Conservation (phyloP, 2,113 vertebrate species). For the Dipodomys spectabilis region DNA sequence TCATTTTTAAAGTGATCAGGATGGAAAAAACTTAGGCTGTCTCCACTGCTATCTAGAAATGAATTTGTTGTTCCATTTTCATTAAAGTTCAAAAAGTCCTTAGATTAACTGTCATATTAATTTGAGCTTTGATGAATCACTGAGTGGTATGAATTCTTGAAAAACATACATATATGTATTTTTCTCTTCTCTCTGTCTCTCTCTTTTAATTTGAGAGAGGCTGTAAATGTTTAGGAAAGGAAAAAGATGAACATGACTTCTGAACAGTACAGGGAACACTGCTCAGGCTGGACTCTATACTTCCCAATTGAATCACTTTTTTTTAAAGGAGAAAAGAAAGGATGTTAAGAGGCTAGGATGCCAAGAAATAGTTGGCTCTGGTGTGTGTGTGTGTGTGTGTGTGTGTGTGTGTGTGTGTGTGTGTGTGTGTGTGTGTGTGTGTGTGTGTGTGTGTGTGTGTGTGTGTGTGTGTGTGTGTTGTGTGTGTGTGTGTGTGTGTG, state of each 20-base stretch:
- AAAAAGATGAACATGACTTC: conserved; percentile 27
- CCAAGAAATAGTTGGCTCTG: conserved; percentile 67
- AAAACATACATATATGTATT: background rate
- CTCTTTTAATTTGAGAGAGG: background rate
- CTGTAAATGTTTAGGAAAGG: conserved; percentile 26
- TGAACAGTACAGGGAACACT: background rate
- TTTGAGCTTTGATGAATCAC: conserved; percentile 47
- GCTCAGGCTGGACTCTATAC: background rate
- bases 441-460: background rate
- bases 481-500: too few relatives aligned
- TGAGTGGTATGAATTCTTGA: conserved; percentile 39
- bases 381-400: too few relatives aligned
- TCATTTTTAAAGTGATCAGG: conserved; percentile 78
- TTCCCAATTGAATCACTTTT: conserved; percentile 53
- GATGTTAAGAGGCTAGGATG: conserved; percentile 36
- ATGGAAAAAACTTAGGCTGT: conserved; percentile 57
- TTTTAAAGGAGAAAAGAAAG: background rate
- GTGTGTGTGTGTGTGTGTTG: background rate
- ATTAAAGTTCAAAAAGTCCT: conserved; percentile 61
- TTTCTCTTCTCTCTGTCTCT: background rate
- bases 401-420: too few relatives aligned
- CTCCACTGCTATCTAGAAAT: conserved; percentile 71
- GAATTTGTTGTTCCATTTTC: conserved; percentile 68
- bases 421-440: background rate
- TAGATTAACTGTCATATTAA: conserved; percentile 48